phyloP scores from a whole-genome alignment of 35 echinoderm and acorn worm species.

The Chiridota heheva region DNA sequence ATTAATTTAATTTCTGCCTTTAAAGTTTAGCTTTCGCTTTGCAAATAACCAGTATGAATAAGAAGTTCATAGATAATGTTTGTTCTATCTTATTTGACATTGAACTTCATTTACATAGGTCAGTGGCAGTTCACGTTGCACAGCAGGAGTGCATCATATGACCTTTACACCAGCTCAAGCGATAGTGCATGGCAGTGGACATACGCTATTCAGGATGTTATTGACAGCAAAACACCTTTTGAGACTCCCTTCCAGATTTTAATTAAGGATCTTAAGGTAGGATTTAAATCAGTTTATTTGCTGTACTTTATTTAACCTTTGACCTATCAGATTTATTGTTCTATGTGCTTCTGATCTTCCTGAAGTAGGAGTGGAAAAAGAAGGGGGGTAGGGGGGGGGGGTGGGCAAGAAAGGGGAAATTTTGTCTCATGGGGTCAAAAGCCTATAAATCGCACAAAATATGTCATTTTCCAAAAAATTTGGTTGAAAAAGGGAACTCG shows the following conservation, averaged over 20 bases:
- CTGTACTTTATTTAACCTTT: background rate
- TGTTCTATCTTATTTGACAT: background rate
- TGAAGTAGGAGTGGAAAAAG: background rate
- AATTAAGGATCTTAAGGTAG: constrained; percentile 86
- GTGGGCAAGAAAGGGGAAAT: no score
- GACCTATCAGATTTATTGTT: background rate
- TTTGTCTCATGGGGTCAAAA: no score
- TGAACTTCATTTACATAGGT: constrained; percentile 40
- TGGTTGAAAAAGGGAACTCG: no score
- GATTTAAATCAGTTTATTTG: background rate
- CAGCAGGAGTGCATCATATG: constrained; percentile 75
- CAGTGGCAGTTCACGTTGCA: constrained; percentile 90
- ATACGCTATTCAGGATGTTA: constrained; percentile 93
- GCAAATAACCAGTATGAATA: no score
- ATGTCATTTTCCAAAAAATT: background rate
- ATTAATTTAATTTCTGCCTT: no score
- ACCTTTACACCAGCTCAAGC: constrained; percentile 79
- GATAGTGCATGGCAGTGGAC: constrained; percentile 94
- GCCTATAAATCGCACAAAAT: no score
- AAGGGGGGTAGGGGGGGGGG: background rate
- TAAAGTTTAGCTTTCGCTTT: no score
- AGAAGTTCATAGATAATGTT: no score
- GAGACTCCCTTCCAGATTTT: constrained; percentile 91
- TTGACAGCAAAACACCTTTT: constrained; percentile 89
- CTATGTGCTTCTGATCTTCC: background rate